A percentile compares a stretch with the other conserved stretches of the same genome.
These are phyloP conservation scores for Amorpha juglandis DNA, from an alignment of 2,888 invertebrate species.

Conservation along the genomic window DNA sequence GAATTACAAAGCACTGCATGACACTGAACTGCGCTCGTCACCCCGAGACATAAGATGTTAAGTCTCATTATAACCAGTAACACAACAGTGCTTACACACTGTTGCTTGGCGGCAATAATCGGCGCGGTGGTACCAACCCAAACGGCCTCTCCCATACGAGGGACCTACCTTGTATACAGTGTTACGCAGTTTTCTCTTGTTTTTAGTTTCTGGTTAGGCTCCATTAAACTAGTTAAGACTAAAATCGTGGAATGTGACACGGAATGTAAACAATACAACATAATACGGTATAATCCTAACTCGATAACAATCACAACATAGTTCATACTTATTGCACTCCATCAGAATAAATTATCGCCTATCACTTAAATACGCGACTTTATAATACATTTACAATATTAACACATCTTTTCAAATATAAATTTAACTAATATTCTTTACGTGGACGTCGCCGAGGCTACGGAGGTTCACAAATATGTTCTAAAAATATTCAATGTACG, in stretches of 20 bases:
- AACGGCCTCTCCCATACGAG: no score
- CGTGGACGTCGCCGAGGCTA: slow-evolving; percentile 65
- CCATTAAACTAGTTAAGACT: slow-evolving; percentile 9
- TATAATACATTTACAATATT: slow-evolving; percentile 83
- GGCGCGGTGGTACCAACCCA: no score
- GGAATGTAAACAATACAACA: slow-evolving; percentile 75
- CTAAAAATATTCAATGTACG: slow-evolving; percentile 50
- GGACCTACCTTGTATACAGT: no score
- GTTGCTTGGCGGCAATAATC: no score
- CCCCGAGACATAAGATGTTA: no score
- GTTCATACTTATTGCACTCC: slow-evolving; percentile 83
- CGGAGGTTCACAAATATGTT: slow-evolving; percentile 56
- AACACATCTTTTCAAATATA: slow-evolving; percentile 81
- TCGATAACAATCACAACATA: slow-evolving; percentile 80
- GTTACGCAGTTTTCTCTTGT: no score
- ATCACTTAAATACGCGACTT: slow-evolving; percentile 71
- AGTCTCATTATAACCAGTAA: no score
- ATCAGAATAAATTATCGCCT: slow-evolving; percentile 79
- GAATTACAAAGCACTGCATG: no score
- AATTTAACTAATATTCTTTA: slow-evolving; percentile 76
- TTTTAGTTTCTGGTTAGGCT: slow-evolving; percentile 27
- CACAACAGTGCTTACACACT: no score
- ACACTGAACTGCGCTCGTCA: no score
- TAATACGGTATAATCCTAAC: slow-evolving; percentile 64
- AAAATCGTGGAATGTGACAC: slow-evolving; percentile 62